Evolutionary conservation across 2,888 invertebrate genomes (phyloP), one percentile per base, ranked within the genome.

Genomic region (Xylota segnis): DNA sequence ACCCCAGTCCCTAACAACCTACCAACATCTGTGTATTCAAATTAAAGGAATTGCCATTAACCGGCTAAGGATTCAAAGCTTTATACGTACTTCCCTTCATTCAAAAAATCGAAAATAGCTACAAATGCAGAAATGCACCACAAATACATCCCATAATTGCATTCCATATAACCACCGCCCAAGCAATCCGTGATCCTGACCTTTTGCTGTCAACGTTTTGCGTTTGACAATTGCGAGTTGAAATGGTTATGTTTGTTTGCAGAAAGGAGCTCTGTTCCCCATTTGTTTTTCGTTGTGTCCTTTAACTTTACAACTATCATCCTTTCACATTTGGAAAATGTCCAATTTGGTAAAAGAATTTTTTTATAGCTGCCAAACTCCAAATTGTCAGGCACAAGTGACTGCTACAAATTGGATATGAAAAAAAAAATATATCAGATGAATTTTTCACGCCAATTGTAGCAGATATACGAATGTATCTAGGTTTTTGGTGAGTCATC

Each of bases 341-440:
- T 50, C 59, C 71, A 71, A 71, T 71, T 71, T 59, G 45, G 2
- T 16, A 14, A n/a, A 45, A 70, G 7, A 10, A 18, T 58, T 68
- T 43, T 37, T 10, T 50, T n/a, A n/a, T n/a, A 50, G 10, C 45
- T 37, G 16, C 27, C 50, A 71, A 71, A 71, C 47, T 9, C 1
- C 9, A 37, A 68, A 70, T 70, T 59, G 59, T 37, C 47, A 47
- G 37, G 2, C 45, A 14, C 50, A 47, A 37, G 16, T 9, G 50
- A 59, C 59, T 23, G 32, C 16, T 16, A 37, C 27, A 71, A 59
- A 71, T 59, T 59, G 71, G 59, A 59, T 59, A 47, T 71, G 37
- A 59, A 45, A 50, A 59, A 27, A n/a, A n/a, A n/a, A n/a, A n/a
- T n/a, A n/a, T 59, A 16, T 50, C 59, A 59, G 45, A 37, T 18